A percentile compares a stretch with the other conserved stretches of the same genome.
These are phyloP conservation scores for Parauchenoglanis ngamensis DNA, from an alignment of 2,797 vertebrate species.

Conservation along the genomic window DNA sequence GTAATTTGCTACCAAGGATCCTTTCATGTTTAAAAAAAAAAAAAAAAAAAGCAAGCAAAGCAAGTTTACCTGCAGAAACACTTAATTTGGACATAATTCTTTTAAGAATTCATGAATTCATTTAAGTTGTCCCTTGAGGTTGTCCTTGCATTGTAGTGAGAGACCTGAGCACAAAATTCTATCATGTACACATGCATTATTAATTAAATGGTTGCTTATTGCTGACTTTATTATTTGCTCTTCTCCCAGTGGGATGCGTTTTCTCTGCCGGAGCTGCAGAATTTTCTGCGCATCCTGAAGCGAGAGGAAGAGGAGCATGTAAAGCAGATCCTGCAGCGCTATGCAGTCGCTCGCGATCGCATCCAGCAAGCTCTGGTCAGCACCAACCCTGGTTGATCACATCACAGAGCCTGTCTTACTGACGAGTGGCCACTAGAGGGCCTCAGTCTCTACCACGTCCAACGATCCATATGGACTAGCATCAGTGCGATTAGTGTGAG, in stretches of 20 bases:
- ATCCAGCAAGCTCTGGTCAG: conserved; percentile 83
- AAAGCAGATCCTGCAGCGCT: conserved; percentile 87
- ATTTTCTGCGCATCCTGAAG: conserved; percentile 93
- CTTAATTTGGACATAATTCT: neutral
- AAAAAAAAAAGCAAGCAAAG: conserved; percentile 9
- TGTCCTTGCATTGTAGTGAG: conserved; percentile 6
- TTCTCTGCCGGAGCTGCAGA: conserved; percentile 90
- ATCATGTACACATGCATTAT: conserved; percentile 9
- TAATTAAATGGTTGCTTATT: conserved; percentile 7
- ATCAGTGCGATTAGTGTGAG: conserved; percentile 42
- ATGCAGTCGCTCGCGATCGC: conserved; percentile 83
- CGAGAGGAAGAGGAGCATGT: conserved; percentile 92
- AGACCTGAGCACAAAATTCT: neutral
- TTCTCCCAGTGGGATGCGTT: conserved; percentile 92
- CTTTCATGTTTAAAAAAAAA: neutral
- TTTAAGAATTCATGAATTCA: neutral
- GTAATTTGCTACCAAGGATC: neutral
- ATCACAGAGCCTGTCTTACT: neutral
- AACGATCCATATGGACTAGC: conserved; percentile 31
- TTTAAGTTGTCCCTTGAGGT: conserved; percentile 14
- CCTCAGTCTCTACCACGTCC: conserved; percentile 27
- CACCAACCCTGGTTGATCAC: conserved; percentile 79
- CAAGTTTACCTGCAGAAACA: neutral
- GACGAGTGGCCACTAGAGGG: conserved; percentile 31
- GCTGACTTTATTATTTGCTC: conserved; percentile 12